Evolutionary conservation across 2,888 invertebrate genomes (phyloP).

Genomic region (Polydesmus complanatus): DNA sequence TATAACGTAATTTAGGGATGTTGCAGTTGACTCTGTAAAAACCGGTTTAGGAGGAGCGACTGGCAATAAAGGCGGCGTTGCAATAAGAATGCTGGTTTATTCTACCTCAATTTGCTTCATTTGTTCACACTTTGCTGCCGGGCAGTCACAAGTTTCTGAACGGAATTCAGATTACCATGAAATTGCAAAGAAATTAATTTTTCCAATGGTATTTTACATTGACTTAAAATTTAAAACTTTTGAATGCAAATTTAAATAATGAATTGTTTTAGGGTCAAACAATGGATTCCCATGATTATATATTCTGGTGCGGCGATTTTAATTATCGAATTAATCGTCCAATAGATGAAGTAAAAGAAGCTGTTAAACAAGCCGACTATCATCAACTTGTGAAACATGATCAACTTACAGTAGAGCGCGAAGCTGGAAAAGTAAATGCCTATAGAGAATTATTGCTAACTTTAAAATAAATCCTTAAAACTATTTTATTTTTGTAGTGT

Average conservation of each 20-base stretch:
- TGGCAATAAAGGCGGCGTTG: slow-evolving; percentile 91
- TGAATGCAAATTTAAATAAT: background rate
- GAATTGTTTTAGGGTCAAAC: slow-evolving; percentile 50
- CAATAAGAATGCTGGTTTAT: slow-evolving; percentile 77
- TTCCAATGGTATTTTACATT: slow-evolving; percentile 52
- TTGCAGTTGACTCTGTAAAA: slow-evolving; percentile 90
- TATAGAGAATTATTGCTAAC: background rate
- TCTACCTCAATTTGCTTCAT: slow-evolving; percentile 94
- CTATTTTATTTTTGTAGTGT: slow-evolving; percentile 37
- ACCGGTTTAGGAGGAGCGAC: slow-evolving; percentile 97
- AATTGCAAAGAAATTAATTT: slow-evolving; percentile 76
- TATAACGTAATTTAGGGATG: slow-evolving; percentile 45
- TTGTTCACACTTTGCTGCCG: slow-evolving; percentile 97
- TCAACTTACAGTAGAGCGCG: slow-evolving; percentile 53
- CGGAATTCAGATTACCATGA: slow-evolving; percentile 94
- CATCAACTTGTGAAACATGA: slow-evolving; percentile 66
- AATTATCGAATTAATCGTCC: slow-evolving; percentile 95
- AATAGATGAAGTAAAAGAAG: slow-evolving; percentile 79
- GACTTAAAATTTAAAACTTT: background rate
- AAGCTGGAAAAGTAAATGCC: slow-evolving; percentile 28
- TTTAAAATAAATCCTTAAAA: no score
- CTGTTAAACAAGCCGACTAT: slow-evolving; percentile 60
- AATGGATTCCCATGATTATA: slow-evolving; percentile 88
- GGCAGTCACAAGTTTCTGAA: slow-evolving; percentile 87
- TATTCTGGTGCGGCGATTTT: slow-evolving; percentile 99